phyloP scores from a whole-genome alignment of 1,140 invertebrate genomes.

The Drosophila persimilis region DNA sequence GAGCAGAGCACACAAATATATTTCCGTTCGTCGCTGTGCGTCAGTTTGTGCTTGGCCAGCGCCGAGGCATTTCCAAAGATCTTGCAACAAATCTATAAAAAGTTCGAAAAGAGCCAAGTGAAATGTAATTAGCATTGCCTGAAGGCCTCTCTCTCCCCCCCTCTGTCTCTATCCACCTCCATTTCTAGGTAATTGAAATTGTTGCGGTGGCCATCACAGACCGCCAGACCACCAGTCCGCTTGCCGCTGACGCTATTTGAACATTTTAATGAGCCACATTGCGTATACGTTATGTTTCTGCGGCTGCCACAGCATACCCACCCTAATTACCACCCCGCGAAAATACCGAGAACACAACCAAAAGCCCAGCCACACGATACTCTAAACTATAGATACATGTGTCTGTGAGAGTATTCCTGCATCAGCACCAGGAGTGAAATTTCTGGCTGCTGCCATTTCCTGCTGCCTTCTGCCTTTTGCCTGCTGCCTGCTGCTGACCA shows the following conservation, averaged over 20 bases:
- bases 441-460: conserved; percentile 2
- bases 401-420: neutral
- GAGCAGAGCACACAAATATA: conserved; percentile 97
- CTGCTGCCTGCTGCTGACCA: conserved; percentile 7
- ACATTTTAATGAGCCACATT: conserved; percentile 67
- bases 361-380: conserved; percentile 19
- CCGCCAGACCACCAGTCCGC: neutral
- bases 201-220: conserved; percentile 12
- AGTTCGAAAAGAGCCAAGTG: conserved; percentile 30
- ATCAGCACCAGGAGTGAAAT: conserved; percentile 13
- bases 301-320: conserved; percentile 27
- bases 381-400: conserved; percentile 18
- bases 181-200: conserved; percentile 51
- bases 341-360: conserved; percentile 19
- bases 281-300: conserved; percentile 64
- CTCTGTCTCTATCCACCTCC: too few species aligned
- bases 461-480: neutral
- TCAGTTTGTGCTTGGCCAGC: conserved; percentile 98
- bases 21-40: conserved; percentile 98
- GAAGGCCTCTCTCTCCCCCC: conserved; percentile 14
- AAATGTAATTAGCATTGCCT: conserved; percentile 67
- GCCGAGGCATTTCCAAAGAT: conserved; percentile 98
- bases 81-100: conserved; percentile 93
- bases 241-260: conserved; percentile 22
- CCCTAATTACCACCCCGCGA: conserved; percentile 30